Base-by-base conservation (phyloP, 2,888 invertebrate genomes). In the Tinea trinotella region DNA sequence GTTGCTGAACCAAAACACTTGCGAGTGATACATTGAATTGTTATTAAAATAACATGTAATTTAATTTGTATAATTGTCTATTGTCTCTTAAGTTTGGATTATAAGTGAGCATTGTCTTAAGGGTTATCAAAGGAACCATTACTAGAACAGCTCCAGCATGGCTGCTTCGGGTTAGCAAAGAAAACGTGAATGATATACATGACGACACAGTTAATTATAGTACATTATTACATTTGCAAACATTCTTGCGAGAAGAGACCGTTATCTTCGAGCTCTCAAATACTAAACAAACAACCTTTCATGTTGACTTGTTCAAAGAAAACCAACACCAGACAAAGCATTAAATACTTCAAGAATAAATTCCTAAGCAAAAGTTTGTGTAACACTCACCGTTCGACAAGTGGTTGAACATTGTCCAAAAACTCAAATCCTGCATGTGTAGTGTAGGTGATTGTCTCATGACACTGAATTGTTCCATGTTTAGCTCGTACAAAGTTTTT, bases 391-490 rank as follows among this genome's bases (percentile, higher is more conserved):
- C 92, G 89, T 71, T 94, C 92, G 69, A 96, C 82, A 64, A 97
- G 85, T 57, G 95, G 94, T 71, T 91, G 90, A 64, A 96, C 87
- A 78, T 97, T 97, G 77, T 96, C 94, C 68, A 97, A 89, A 84
- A 96, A 97, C 62, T 95, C 94, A 80, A 91, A 95, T 67, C 96
- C 96, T 3, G 94, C 95, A 75, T 97, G 97, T 10, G 97, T 97
- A 30, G 96, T 95, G 69, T 96, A 96, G 0, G 97, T 97, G 60
- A 97, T 89, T 61, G 91, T 91, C 76, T 95, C 94, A 77, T 94
- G 92, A 77, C 96, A 96, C 67, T 85, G 87, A 52, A 92, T 72
- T 44, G 82, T 74, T 13, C 90, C 90, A 64, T 90, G 90, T 56
- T 91, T 90, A 56, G 94, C 93, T 36, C 89, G 89, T 60, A 95